Conservation (phyloP, 2,888 invertebrate genomes). For the Shargacucullia verbasci region DNA sequence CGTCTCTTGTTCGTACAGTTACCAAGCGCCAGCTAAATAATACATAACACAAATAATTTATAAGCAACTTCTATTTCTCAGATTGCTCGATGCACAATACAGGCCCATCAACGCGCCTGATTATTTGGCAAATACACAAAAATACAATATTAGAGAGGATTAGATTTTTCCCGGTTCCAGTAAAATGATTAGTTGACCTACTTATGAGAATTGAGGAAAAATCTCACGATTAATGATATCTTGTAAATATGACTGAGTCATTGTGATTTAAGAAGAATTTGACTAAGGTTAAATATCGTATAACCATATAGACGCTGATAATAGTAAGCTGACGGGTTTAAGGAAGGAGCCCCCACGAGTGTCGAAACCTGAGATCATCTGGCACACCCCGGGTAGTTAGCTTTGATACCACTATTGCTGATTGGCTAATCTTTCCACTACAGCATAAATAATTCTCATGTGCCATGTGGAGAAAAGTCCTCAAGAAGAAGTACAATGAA, state of each 20-base stretch:
- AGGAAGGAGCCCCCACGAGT: no score
- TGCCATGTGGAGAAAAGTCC: no score
- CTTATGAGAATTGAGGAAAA: constrained; percentile 51
- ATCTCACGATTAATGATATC: constrained; percentile 28
- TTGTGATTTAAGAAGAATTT: not conserved
- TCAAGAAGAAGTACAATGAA: no score
- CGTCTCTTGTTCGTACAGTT: not conserved
- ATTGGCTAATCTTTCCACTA: no score
- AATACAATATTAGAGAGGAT: constrained; percentile 35
- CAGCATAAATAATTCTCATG: no score
- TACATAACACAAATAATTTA: constrained; percentile 40
- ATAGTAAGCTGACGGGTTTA: no score
- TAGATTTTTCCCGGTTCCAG: constrained; percentile 40
- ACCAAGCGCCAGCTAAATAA: constrained; percentile 24
- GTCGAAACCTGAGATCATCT: no score
- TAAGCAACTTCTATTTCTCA: constrained; percentile 34
- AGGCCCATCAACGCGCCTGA: constrained; percentile 31
- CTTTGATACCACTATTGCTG: no score
- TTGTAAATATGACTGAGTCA: constrained; percentile 6
- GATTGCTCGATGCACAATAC: constrained; percentile 46
- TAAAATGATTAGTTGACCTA: constrained; percentile 56
- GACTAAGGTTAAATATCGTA: no score
- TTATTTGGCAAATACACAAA: constrained; percentile 47
- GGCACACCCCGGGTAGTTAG: no score
- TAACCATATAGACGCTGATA: no score